Conservation (phyloP, 2,888 invertebrate species). For the Elmis aenea region DNA sequence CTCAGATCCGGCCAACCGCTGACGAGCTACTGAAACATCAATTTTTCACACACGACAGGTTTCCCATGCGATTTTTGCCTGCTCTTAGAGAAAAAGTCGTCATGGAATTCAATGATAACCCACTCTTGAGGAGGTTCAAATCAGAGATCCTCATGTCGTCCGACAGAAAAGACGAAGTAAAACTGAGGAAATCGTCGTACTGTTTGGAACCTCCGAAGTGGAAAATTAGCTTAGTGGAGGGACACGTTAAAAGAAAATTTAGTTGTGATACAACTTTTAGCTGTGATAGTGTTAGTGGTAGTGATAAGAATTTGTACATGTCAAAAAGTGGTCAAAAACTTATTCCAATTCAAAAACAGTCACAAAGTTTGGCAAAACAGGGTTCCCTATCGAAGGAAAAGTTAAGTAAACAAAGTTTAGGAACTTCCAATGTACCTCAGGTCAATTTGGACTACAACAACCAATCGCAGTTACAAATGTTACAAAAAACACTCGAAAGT, state of each 20-base stretch:
- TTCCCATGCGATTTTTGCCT: constrained; percentile 61
- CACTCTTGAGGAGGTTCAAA: constrained; percentile 46
- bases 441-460: constrained; percentile 3
- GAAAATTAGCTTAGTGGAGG: constrained; percentile 40
- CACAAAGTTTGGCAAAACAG: constrained; percentile 13
- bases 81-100: constrained; percentile 60
- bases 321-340: constrained; percentile 11
- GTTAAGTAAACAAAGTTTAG: constrained; percentile 12
- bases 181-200: constrained; percentile 24
- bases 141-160: constrained; percentile 42
- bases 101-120: constrained; percentile 56
- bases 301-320: constrained; percentile 15
- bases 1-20: constrained; percentile 58
- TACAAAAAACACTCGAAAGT: constrained; percentile 20
- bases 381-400: constrained; percentile 16
- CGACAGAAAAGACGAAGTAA: constrained; percentile 36
- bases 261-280: constrained; percentile 30
- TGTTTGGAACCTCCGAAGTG: constrained; percentile 36
- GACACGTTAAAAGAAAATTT: constrained; percentile 38
- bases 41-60: constrained; percentile 63
- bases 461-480: constrained; percentile 13
- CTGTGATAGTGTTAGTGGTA: constrained; percentile 15
- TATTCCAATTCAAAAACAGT: constrained; percentile 9
- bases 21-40: constrained; percentile 59
- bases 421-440: constrained; percentile 12